These are phyloP conservation scores for Crocidura indochinensis DNA, from an alignment of 2,797 vertebrate genomes.

Conservation along the genomic window DNA sequence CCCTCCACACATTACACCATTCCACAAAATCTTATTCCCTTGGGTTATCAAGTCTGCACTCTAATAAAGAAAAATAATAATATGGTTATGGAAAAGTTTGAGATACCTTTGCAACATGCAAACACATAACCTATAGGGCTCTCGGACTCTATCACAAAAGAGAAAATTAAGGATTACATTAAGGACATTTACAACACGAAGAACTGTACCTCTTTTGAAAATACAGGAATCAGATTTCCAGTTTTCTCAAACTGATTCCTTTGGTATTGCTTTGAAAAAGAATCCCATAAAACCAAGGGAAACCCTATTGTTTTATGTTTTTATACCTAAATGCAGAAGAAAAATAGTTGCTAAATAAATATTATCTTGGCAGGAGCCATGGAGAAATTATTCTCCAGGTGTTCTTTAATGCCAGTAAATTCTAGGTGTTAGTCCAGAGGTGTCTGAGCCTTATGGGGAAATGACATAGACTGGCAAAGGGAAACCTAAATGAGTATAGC, in stretches of 20 bases:
- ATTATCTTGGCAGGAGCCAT: too few species aligned
- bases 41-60: background rate
- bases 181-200: slow-evolving; percentile 16
- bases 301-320: background rate
- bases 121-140: background rate
- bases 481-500: too few species aligned
- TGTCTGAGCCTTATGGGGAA: too few species aligned
- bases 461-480: too few species aligned
- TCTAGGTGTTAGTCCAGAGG: too few species aligned
- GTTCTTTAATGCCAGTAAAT: too few species aligned
- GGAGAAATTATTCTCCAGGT: too few species aligned
- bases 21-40: slow-evolving; percentile 15
- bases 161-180: slow-evolving; percentile 17
- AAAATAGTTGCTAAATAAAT: too few species aligned
- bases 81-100: background rate
- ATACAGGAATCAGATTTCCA: too few species aligned
- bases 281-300: slow-evolving; percentile 29
- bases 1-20: background rate
- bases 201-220: background rate
- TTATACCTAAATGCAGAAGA: too few species aligned
- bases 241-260: too few species aligned
- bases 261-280: slow-evolving; percentile 23
- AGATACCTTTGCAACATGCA: background rate
- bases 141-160: background rate
- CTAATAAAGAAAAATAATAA: background rate